Conservation (phyloP, 2,797 vertebrate genomes). For the Echeneis naucrates region DNA sequence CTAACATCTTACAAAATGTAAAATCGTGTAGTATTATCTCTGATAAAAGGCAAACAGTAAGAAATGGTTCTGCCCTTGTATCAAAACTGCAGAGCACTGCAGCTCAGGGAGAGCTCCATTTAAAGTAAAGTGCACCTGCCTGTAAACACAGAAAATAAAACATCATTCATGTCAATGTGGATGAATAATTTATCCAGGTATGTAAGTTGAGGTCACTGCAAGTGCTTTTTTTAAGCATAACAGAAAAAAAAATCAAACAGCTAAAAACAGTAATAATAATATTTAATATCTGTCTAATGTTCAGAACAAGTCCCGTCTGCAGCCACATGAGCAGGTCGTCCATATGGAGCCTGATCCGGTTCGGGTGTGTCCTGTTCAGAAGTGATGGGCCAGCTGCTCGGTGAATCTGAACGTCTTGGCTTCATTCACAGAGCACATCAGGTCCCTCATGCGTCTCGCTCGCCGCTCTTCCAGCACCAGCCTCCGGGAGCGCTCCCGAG, state of each 20-base stretch:
- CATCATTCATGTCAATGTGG: background rate
- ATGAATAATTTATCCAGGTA: background rate
- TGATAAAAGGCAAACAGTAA: constrained; percentile 45
- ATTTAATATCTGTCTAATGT: no score
- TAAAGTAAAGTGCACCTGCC: constrained; percentile 53
- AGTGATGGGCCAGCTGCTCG: constrained; percentile 84
- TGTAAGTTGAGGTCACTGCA: constrained; percentile 53
- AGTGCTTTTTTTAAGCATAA: constrained; percentile 1
- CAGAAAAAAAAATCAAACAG: background rate
- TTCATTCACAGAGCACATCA: constrained; percentile 84
- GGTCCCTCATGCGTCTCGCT: constrained; percentile 86
- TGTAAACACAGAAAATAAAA: constrained; percentile 16
- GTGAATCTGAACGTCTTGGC: constrained; percentile 86
- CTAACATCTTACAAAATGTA: background rate
- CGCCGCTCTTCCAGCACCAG: constrained; percentile 89
- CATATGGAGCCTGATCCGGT: background rate
- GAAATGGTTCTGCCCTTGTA: constrained; percentile 26
- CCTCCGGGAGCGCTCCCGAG: constrained; percentile 88
- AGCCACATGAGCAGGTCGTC: background rate
- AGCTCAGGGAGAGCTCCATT: constrained; percentile 28
- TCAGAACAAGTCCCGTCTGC: background rate
- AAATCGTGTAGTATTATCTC: constrained; percentile 4
- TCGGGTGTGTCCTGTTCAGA: constrained; percentile 51
- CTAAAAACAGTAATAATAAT: no score
- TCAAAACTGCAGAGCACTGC: constrained; percentile 6